Conservation (phyloP, 2,888 invertebrate species). For the Abrostola tripartita region DNA sequence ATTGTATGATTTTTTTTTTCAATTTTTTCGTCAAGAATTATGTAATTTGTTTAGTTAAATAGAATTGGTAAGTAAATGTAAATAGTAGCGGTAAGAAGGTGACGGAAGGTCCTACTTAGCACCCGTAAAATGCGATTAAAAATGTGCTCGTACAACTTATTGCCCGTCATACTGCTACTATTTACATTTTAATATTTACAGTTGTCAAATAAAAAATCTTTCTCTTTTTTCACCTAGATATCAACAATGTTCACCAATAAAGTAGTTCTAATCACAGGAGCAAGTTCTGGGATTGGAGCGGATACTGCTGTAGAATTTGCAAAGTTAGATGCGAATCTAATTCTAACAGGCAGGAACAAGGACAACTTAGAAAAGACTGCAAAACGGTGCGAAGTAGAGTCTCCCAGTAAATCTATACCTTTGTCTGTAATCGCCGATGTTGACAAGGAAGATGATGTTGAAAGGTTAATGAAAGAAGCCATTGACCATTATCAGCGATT, state of each 20-base stretch:
- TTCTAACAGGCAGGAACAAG: slow-evolving; percentile 90
- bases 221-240: slow-evolving; percentile 36
- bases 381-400: slow-evolving; percentile 79
- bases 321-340: slow-evolving; percentile 87
- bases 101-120: too few relatives aligned
- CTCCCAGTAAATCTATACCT: slow-evolving; percentile 71
- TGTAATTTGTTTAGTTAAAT: too few relatives aligned
- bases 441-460: slow-evolving; percentile 89
- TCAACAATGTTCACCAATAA: slow-evolving; percentile 80
- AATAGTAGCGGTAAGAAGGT: too few relatives aligned
- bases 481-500: slow-evolving; percentile 90
- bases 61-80: too few relatives aligned
- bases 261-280: slow-evolving; percentile 89
- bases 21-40: too few relatives aligned
- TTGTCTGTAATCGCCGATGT: slow-evolving; percentile 88
- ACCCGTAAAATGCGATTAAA: too few relatives aligned
- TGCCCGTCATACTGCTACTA: too few relatives aligned
- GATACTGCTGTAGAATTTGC: slow-evolving; percentile 90
- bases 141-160: too few relatives aligned
- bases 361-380: slow-evolving; percentile 90
- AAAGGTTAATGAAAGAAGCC: slow-evolving; percentile 89
- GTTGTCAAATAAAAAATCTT: too few relatives aligned
- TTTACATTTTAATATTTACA: too few relatives aligned
- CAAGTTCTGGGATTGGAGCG: slow-evolving; percentile 91
- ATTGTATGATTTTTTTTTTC: too few relatives aligned